Evolutionary conservation across 2,113 vertebrate species (phyloP), one percentile per base, ranked within the genome.

Genomic region (Ochotona princeps): DNA sequence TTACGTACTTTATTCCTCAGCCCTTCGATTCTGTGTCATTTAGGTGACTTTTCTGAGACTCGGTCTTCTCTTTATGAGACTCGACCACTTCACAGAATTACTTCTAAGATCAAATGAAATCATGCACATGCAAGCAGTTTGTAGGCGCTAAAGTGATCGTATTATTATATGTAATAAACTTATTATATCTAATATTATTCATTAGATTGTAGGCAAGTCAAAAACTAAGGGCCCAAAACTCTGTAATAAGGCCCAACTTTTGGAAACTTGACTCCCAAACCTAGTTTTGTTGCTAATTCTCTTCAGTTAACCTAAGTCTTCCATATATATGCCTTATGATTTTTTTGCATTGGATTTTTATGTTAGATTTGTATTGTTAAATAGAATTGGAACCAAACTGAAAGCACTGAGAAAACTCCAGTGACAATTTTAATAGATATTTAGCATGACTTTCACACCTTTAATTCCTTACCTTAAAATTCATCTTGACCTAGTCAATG

Each of bases 51-150:
- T 83, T 83, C 26, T 73, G 85, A 74, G n/a, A 80, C 11, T 89
- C 18, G 23, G 0, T 83, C 90, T 92, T 90, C 23, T 75, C 49
- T 92, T n/a, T 83, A 3, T 30, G 25, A 85, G 38, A 21, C 35
- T 72, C 25, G 90, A 25, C 63, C 83, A 66, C 25, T 87, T 90
- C 51, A 82, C 25, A 79, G 70, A n/a, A 66, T 93, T 82, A 90
- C 90, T 89, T 94, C 74, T 90, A 88, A 83, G 69, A 66, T 74
- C 30, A 90, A 90, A 63, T 94, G 23, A 94, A 94, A 85, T 92
- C 20, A 30, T 85, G 21, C 73, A 51, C 4, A 14, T 86, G 23
- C 70, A 94, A 94, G 12, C 15, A 85, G 15, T 75, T 74, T 75
- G 23, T 83, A 89, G 93, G 54, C 92, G 80, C 82, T 90, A 61